These are phyloP conservation scores for Cryptocephalus primarius DNA, from an alignment of 2,888 invertebrate genomes.

Conservation along the genomic window DNA sequence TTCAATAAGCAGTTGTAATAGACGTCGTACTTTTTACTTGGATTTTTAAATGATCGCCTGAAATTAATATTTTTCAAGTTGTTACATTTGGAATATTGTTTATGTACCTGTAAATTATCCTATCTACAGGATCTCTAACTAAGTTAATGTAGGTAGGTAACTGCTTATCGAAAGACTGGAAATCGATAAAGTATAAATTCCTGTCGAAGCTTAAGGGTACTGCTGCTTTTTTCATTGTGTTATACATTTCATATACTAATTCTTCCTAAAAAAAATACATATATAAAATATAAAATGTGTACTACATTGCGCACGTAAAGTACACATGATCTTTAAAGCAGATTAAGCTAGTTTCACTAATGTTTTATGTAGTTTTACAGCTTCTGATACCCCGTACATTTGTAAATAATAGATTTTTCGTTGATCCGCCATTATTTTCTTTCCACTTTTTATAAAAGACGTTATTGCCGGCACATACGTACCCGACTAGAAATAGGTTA, in stretches of 20 bases:
- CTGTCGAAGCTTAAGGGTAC: conserved; percentile 50
- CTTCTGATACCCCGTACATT: too few species aligned
- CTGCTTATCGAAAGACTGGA: conserved; percentile 44
- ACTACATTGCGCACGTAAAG: too few species aligned
- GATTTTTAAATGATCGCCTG: conserved; percentile 5
- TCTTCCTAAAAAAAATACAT: conserved; percentile 37
- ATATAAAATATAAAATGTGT: background rate
- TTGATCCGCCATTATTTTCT: too few species aligned
- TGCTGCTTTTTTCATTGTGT: conserved; percentile 41
- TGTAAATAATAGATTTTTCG: too few species aligned
- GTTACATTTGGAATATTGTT: too few species aligned
- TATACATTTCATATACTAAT: conserved; percentile 41
- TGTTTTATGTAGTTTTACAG: too few species aligned
- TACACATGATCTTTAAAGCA: too few species aligned
- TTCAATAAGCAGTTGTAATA: conserved; percentile 16
- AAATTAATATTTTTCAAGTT: background rate
- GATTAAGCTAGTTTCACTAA: too few species aligned
- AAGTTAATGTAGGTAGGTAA: conserved; percentile 50
- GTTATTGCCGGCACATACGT: too few species aligned
- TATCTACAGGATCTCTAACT: conserved; percentile 49
- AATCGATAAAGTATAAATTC: conserved; percentile 49
- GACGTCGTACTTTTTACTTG: conserved; percentile 7
- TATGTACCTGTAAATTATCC: conserved; percentile 40
- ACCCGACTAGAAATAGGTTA: too few species aligned
- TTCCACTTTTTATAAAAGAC: too few species aligned